Percentiles rank a stretch among this genome's conserved stretches.
phyloP scores from a whole-genome alignment of 2,797 vertebrate genomes.

The Melanotaenia boesemani region DNA sequence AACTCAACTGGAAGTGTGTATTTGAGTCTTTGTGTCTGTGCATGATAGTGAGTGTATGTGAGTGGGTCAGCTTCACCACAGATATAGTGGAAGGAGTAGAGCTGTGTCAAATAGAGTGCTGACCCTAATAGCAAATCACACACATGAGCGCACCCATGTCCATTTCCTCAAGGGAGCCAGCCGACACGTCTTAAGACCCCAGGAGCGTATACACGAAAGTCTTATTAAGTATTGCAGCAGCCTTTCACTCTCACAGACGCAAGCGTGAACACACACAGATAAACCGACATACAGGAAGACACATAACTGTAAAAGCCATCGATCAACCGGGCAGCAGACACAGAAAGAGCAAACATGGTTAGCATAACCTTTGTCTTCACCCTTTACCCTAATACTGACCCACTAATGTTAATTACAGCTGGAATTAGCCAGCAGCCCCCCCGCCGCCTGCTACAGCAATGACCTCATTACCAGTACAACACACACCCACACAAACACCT shows the following conservation, averaged over 20 bases:
- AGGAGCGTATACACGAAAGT: constrained; percentile 44
- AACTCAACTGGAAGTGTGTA: constrained; percentile 29
- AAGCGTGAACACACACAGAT: constrained; percentile 11
- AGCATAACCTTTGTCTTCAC: constrained; percentile 73
- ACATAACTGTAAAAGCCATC: constrained; percentile 11
- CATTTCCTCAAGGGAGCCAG: constrained; percentile 73
- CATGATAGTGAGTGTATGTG: constrained; percentile 56
- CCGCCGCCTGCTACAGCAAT: constrained; percentile 47
- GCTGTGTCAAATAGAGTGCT: constrained; percentile 71
- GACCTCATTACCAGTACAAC: constrained; percentile 75
- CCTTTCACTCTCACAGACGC: constrained; percentile 41
- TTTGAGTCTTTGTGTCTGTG: constrained; percentile 52
- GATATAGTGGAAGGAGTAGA: constrained; percentile 54
- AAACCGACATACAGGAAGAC: constrained; percentile 7
- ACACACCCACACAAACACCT: constrained; percentile 52
- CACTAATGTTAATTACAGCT: constrained; percentile 79
- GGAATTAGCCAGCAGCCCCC: constrained; percentile 71
- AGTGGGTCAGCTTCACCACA: constrained; percentile 61
- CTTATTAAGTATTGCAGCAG: constrained; percentile 36
- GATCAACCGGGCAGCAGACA: constrained; percentile 38
- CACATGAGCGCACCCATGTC: constrained; percentile 75
- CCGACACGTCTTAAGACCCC: constrained; percentile 67
- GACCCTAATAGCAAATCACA: constrained; percentile 82
- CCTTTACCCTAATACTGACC: constrained; percentile 68
- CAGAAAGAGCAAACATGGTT: constrained; percentile 35